Conservation (phyloP, 2,113 vertebrate genomes). For the Tautogolabrus adspersus region DNA sequence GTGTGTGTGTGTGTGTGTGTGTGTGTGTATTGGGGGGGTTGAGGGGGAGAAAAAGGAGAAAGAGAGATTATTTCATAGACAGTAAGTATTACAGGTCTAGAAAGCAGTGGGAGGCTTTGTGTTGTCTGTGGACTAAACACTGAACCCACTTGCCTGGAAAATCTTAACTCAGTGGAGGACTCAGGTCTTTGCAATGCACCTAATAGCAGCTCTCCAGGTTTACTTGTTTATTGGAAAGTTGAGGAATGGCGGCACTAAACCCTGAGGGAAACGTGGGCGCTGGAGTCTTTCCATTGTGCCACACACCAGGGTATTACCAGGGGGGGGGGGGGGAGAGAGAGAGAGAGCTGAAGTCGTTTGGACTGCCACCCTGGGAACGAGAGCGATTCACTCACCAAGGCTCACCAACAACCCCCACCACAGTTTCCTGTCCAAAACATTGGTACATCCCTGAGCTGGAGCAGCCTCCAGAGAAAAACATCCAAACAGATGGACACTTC, state of each 20-base stretch:
- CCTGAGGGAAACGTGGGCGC: slow-evolving; percentile 63
- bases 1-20: not conserved
- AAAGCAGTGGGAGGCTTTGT: slow-evolving; percentile 60
- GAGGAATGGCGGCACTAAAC: slow-evolving; percentile 44
- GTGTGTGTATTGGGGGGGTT: too few species aligned
- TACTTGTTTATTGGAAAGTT: slow-evolving; percentile 55
- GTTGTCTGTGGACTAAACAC: slow-evolving; percentile 73
- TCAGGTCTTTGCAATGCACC: slow-evolving; percentile 70
- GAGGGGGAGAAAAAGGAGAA: not conserved
- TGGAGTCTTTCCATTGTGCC: slow-evolving; percentile 25
- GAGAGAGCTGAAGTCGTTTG: slow-evolving; percentile 46
- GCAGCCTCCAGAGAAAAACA: slow-evolving; percentile 48
- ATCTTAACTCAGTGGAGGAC: slow-evolving; percentile 60
- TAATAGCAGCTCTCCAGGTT: slow-evolving; percentile 77
- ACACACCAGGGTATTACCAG: not conserved
- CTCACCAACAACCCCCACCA: slow-evolving; percentile 67
- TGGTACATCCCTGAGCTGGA: slow-evolving; percentile 58
- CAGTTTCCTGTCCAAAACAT: slow-evolving; percentile 67
- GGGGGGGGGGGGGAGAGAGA: not conserved
- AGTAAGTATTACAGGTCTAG: slow-evolving; percentile 68
- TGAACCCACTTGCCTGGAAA: slow-evolving; percentile 71
- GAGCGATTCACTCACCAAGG: slow-evolving; percentile 33
- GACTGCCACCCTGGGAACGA: slow-evolving; percentile 61
- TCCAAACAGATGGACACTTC: slow-evolving; percentile 56
- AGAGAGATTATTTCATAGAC: slow-evolving; percentile 55